Conservation (phyloP, 1,140 invertebrate species). For the Centruroides vittatus region DNA sequence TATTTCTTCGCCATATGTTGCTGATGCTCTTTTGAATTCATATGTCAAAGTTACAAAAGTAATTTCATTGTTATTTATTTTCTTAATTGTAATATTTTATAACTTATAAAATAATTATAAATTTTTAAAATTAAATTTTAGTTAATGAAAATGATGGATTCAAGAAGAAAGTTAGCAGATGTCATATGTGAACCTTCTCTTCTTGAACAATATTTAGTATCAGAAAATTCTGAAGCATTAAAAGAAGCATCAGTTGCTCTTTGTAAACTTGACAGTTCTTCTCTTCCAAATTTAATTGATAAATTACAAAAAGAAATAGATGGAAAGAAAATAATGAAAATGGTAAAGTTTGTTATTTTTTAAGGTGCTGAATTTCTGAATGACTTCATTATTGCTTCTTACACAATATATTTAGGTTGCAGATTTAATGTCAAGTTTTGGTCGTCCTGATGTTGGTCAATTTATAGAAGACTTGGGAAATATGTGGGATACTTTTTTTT, state of each 20-base stretch:
- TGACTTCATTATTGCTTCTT: too few relatives aligned
- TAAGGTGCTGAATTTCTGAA: too few relatives aligned
- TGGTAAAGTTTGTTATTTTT: background rate
- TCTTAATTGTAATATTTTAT: too few relatives aligned
- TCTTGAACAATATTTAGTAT: background rate
- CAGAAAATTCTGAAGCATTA: background rate
- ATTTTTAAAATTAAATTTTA: too few relatives aligned
- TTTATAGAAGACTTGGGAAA: constrained; percentile 4
- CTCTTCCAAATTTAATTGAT: background rate
- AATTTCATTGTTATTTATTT: background rate
- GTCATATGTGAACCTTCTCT: background rate
- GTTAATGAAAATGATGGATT: background rate
- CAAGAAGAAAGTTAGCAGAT: background rate
- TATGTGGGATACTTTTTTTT: constrained; percentile 4
- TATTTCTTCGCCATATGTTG: background rate
- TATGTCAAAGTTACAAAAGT: background rate
- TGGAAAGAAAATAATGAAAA: background rate
- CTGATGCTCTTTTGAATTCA: background rate
- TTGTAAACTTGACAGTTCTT: background rate
- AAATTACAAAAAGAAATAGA: background rate
- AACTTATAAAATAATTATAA: too few relatives aligned
- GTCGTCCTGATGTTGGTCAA: constrained; percentile 6
- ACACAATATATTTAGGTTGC: too few relatives aligned
- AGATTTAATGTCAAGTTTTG: constrained; percentile 3
- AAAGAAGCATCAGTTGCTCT: background rate